phyloP scores from a whole-genome alignment of 2,888 invertebrate genomes.

The Apotomis betuletana region DNA sequence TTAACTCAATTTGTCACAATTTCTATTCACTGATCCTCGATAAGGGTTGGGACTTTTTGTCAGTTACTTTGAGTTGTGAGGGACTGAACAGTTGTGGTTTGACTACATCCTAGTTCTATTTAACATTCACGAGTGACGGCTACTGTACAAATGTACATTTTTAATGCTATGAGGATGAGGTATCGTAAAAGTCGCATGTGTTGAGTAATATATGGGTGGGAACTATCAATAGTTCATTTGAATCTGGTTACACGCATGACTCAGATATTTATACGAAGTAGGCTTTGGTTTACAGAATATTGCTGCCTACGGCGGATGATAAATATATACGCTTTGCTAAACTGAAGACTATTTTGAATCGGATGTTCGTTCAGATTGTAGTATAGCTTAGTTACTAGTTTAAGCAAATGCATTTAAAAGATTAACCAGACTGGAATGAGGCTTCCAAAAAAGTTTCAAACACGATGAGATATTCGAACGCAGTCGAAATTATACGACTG shows the following conservation, averaged over 20 bases:
- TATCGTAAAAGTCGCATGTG: conserved; percentile 26
- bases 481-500: too few relatives aligned
- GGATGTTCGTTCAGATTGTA: too few relatives aligned
- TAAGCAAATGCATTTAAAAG: too few relatives aligned
- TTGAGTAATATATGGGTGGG: conserved; percentile 1
- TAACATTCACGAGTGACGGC: conserved; percentile 52
- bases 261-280: not conserved
- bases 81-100: conserved; percentile 41
- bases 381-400: too few relatives aligned
- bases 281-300: not conserved
- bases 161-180: conserved; percentile 47
- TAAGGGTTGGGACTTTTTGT: conserved; percentile 37
- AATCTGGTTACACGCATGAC: not conserved
- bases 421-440: too few relatives aligned
- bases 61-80: conserved; percentile 41
- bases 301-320: not conserved
- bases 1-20: conserved; percentile 28
- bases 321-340: too few relatives aligned
- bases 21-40: conserved; percentile 1
- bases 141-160: conserved; percentile 53
- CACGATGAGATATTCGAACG: too few relatives aligned
- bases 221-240: not conserved
- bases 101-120: conserved; percentile 44
- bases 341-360: too few relatives aligned
- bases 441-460: too few relatives aligned